Percentiles rank a stretch among this genome's conserved stretches.
These are phyloP conservation scores for Sebastes matsubarae DNA, from an alignment of 2,797 vertebrate species.

Conservation along the genomic window DNA sequence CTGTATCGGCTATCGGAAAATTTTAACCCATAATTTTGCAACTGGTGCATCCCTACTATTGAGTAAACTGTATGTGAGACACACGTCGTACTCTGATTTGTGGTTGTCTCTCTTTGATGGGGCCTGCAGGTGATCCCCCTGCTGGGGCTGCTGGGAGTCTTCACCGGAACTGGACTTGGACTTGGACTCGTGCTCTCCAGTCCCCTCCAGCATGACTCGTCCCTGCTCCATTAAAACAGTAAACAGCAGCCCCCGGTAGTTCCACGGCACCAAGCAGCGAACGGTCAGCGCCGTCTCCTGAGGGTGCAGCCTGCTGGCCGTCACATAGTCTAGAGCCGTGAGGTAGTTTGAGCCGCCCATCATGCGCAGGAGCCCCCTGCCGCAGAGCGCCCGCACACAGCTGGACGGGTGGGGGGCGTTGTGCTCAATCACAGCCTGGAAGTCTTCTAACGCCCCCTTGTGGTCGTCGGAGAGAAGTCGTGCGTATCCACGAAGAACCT, in stretches of 20 bases:
- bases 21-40: no score
- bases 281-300: conserved; percentile 88
- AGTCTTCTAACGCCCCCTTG: conserved; percentile 87
- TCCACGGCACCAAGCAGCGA: conserved; percentile 94
- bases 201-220: conserved; percentile 86
- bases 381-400: conserved; percentile 93
- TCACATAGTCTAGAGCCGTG: conserved; percentile 92
- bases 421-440: conserved; percentile 91
- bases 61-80: not conserved
- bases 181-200: conserved; percentile 25
- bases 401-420: conserved; percentile 86
- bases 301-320: conserved; percentile 87
- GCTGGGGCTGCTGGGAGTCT: conserved; percentile 37
- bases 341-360: conserved; percentile 85
- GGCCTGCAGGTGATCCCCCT: conserved; percentile 16
- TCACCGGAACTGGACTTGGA: conserved; percentile 16
- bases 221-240: conserved; percentile 92
- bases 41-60: not conserved
- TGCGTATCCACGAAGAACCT: conserved; percentile 90
- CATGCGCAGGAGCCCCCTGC: conserved; percentile 91
- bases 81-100: conserved; percentile 80
- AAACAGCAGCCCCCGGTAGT: conserved; percentile 89
- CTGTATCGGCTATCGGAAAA: no score
- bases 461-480: conserved; percentile 83
- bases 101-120: conserved; percentile 47